Evolutionary conservation across 2,888 invertebrate species (phyloP).

Genomic region (Cantharis rustica): DNA sequence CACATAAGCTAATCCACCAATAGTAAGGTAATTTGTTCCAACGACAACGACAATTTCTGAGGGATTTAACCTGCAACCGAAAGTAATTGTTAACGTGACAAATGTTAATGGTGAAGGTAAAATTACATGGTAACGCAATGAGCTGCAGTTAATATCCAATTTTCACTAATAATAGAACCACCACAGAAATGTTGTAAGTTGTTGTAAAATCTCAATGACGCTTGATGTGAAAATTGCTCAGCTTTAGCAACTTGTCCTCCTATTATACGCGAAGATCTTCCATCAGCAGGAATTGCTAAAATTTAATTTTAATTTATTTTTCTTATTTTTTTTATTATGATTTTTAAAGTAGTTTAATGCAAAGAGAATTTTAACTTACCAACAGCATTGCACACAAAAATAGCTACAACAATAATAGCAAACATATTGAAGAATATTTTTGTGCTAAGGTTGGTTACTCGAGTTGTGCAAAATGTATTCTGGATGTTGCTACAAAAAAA

Average conservation of each 20-base stretch:
- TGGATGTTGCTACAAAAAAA: neutral
- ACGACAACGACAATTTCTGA: slow-evolving; percentile 50
- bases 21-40: slow-evolving; percentile 57
- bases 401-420: neutral
- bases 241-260: neutral
- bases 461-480: neutral
- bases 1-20: slow-evolving; percentile 55
- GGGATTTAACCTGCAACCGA: neutral
- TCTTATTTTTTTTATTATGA: neutral
- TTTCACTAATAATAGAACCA: neutral
- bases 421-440: neutral
- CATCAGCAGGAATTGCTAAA: neutral
- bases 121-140: neutral
- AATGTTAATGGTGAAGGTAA: too few relatives aligned
- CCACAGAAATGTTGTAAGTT: slow-evolving; percentile 2
- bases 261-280: neutral
- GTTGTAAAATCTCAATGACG: neutral
- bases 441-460: neutral
- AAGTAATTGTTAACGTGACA: too few relatives aligned
- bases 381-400: neutral
- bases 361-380: neutral
- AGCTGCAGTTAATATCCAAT: slow-evolving; percentile 9
- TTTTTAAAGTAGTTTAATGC: neutral
- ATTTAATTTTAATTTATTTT: neutral
- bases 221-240: neutral